phyloP scores from a whole-genome alignment of 2,797 vertebrate genomes.

The Nannoperca obscura region DNA sequence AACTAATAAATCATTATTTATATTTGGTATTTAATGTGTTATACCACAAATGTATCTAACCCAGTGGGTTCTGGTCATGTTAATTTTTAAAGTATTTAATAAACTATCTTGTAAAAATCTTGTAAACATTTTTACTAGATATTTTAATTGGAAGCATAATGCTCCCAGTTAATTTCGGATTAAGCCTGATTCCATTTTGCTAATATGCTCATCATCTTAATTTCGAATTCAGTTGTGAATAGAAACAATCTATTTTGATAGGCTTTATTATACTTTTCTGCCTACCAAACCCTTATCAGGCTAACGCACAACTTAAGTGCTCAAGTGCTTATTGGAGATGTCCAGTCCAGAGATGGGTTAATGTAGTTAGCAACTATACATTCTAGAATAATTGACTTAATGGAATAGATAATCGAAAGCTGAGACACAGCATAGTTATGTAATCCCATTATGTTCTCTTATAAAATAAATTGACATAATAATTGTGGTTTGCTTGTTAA shows the following conservation, averaged over 20 bases:
- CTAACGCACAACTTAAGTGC: conserved; percentile 42
- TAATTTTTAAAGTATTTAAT: conserved; percentile 25
- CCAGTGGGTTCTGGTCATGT: not conserved
- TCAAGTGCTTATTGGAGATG: conserved; percentile 47
- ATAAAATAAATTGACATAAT: not conserved
- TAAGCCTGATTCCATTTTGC: conserved; percentile 25
- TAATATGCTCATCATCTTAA: conserved; percentile 26
- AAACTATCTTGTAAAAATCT: no score
- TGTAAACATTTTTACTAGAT: no score
- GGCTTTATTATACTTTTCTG: conserved; percentile 46
- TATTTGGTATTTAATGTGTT: conserved; percentile 17
- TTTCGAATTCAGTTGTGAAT: conserved; percentile 32
- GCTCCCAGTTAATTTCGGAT: conserved; percentile 13
- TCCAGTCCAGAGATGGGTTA: conserved; percentile 27
- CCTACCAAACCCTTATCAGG: conserved; percentile 50
- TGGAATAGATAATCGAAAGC: not conserved
- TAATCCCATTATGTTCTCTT: not conserved
- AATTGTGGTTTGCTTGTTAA: not conserved
- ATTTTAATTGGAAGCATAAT: conserved; percentile 21
- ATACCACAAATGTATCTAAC: not conserved
- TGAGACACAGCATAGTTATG: not conserved
- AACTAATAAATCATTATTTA: conserved; percentile 31
- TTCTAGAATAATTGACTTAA: conserved; percentile 14
- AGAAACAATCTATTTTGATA: conserved; percentile 19
- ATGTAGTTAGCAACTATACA: conserved; percentile 33